phyloP scores from a whole-genome alignment of 2,888 invertebrate species.

The Chloroclysta siterata region DNA sequence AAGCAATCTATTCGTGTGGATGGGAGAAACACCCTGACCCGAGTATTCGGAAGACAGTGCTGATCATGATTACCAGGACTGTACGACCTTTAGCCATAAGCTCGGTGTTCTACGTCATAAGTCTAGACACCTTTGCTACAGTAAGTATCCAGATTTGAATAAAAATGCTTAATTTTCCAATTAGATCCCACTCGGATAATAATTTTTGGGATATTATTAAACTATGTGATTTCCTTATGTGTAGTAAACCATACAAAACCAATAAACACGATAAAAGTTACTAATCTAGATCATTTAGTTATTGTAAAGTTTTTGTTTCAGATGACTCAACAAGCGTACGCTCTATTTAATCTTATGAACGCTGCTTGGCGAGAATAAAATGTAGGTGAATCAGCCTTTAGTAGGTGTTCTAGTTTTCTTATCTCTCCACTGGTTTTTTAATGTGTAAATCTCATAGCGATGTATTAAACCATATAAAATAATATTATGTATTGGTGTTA shows the following conservation, averaged over 20 bases:
- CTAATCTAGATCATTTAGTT: not conserved
- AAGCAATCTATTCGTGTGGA: constrained; percentile 64
- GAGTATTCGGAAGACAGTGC: constrained; percentile 54
- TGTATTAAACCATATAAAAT: too few species aligned
- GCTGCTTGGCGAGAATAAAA: constrained; percentile 52
- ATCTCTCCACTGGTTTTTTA: too few species aligned
- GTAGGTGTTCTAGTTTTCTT: too few species aligned
- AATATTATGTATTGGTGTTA: too few species aligned
- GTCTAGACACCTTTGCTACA: constrained; percentile 66
- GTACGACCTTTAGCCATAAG: constrained; percentile 58
- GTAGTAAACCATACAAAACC: too few species aligned
- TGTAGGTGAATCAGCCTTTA: not conserved
- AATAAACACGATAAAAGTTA: too few species aligned
- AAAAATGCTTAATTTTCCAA: too few species aligned
- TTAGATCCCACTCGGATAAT: too few species aligned
- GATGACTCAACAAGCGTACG: constrained; percentile 66
- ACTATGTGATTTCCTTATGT: too few species aligned
- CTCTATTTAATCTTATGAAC: constrained; percentile 66
- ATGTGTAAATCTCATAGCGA: too few species aligned
- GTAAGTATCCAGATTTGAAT: constrained; percentile 50
- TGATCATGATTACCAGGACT: constrained; percentile 68
- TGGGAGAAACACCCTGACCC: constrained; percentile 62
- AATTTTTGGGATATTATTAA: too few species aligned
- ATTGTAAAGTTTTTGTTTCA: constrained; percentile 38
- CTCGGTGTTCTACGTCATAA: constrained; percentile 65